Percentiles rank a stretch among this genome's conserved stretches.
These are phyloP conservation scores for Hydrophis major DNA, from an alignment of 2,797 vertebrate species.

Conservation along the genomic window DNA sequence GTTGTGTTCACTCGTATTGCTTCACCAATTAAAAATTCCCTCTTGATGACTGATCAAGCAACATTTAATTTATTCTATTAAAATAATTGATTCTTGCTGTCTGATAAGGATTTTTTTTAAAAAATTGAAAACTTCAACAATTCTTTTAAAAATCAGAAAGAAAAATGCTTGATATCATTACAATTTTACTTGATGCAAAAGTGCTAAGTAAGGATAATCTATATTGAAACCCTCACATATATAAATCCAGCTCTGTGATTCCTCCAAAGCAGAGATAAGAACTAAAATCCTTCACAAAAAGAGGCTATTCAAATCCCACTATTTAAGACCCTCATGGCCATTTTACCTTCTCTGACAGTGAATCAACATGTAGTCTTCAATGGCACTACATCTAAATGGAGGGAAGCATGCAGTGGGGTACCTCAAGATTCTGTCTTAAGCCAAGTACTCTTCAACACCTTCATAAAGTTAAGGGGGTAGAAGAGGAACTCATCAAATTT, in stretches of 20 bases:
- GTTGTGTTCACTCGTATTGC: background rate
- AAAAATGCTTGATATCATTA: background rate
- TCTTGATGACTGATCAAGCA: background rate
- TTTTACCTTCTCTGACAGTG: background rate
- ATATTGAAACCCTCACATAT: background rate
- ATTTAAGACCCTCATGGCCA: background rate
- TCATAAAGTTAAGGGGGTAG: background rate
- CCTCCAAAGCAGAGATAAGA: constrained; percentile 16
- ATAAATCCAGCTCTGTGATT: background rate
- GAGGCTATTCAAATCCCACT: background rate
- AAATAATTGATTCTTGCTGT: background rate
- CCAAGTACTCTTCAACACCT: background rate
- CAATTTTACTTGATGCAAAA: background rate
- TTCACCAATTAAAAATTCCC: background rate
- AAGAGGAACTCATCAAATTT: background rate
- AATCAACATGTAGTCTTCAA: background rate
- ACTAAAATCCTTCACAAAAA: background rate
- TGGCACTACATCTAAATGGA: background rate
- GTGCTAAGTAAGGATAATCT: background rate
- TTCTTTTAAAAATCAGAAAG: background rate
- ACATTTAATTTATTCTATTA: background rate
- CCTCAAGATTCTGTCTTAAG: background rate
- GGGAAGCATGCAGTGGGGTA: background rate
- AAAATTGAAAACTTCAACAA: background rate
- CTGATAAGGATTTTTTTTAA: background rate